phyloP scores from a whole-genome alignment of 2,888 invertebrate genomes.

The Chrysolina americana region DNA sequence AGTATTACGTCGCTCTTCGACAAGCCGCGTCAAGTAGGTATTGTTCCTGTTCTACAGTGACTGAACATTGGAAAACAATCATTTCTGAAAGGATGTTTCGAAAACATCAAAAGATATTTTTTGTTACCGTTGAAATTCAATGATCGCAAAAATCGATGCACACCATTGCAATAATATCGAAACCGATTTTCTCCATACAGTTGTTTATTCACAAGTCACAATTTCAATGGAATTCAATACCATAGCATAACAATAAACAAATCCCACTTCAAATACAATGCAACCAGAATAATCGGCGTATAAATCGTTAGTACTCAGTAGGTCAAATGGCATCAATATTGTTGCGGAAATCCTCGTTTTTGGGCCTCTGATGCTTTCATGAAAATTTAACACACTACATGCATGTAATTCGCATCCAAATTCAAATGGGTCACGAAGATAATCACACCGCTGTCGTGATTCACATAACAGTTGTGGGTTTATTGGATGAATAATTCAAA shows the following conservation, averaged over 20 bases:
- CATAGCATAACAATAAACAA: background rate
- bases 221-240: background rate
- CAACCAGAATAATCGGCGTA: background rate
- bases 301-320: background rate
- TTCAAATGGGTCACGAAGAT: background rate
- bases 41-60: too few relatives aligned
- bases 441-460: background rate
- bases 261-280: background rate
- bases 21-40: too few relatives aligned
- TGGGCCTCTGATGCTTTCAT: background rate
- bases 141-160: too few relatives aligned
- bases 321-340: background rate
- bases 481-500: background rate
- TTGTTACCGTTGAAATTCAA: too few relatives aligned
- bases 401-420: background rate
- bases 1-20: too few relatives aligned
- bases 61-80: too few relatives aligned
- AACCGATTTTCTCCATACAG: background rate
- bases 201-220: background rate
- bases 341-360: background rate
- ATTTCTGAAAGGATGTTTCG: too few relatives aligned
- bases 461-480: background rate
- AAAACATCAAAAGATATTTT: too few relatives aligned
- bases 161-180: too few relatives aligned
- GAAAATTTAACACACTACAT: background rate